These are phyloP conservation scores for Erythrolamprus reginae DNA, from an alignment of 2,113 vertebrate genomes.

Conservation along the genomic window DNA sequence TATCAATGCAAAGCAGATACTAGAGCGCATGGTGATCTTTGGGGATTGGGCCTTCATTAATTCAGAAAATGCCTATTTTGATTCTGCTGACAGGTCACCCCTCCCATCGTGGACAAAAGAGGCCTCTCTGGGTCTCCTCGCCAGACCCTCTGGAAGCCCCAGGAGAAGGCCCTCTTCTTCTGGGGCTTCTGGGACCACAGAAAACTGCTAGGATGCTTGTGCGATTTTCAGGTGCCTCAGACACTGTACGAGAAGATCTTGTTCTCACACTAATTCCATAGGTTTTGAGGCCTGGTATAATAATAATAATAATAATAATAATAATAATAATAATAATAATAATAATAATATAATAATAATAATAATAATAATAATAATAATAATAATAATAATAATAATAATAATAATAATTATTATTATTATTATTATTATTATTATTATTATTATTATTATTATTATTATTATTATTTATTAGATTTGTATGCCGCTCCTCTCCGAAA, in stretches of 20 bases:
- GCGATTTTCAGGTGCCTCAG: not conserved
- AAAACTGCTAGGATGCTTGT: not conserved
- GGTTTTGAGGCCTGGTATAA: not conserved
- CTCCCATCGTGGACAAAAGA: not conserved
- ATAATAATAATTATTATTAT: too few relatives aligned
- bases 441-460: too few relatives aligned
- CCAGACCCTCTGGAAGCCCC: not conserved
- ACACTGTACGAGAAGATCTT: not conserved
- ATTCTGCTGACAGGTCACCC: not conserved
- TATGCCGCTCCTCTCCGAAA: too few relatives aligned
- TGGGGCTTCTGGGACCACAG: too few relatives aligned
- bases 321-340: too few relatives aligned
- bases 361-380: too few relatives aligned
- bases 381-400: too few relatives aligned
- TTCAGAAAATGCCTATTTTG: not conserved
- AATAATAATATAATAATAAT: too few relatives aligned
- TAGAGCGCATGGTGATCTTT: not conserved
- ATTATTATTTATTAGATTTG: too few relatives aligned
- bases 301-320: too few relatives aligned
- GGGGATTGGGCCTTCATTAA: not conserved
- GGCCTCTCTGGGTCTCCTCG: not conserved
- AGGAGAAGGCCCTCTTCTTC: not conserved
- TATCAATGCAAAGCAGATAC: not conserved
- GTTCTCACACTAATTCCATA: not conserved
- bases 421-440: too few relatives aligned